These are phyloP conservation scores for Megaustenia siamemsis DNA, from an alignment of 2,888 invertebrate genomes.

Conservation along the genomic window DNA sequence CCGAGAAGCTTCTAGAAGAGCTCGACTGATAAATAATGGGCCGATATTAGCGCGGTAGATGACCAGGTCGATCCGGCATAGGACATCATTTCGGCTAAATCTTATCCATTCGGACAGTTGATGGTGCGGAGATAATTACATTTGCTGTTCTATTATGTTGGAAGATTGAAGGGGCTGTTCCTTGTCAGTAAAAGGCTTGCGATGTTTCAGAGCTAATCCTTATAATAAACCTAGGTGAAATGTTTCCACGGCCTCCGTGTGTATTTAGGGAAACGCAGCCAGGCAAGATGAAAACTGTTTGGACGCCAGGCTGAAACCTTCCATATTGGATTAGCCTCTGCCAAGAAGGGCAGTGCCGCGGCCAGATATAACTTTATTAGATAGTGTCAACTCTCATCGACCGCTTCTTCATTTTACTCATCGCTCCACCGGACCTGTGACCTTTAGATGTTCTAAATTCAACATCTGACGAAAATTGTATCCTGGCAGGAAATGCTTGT, in stretches of 20 bases:
- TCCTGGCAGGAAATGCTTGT: not conserved
- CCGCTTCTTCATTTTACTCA: constrained; percentile 18
- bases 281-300: constrained; percentile 53
- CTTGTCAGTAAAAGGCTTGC: constrained; percentile 53
- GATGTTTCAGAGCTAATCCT: constrained; percentile 58
- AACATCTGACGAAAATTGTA: not conserved
- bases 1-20: not conserved
- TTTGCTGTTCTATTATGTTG: constrained; percentile 39
- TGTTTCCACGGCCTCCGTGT: constrained; percentile 53
- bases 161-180: constrained; percentile 28
- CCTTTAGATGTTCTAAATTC: not conserved
- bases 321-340: constrained; percentile 47
- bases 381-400: constrained; percentile 43
- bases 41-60: not conserved
- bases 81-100: constrained; percentile 2
- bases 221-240: constrained; percentile 60
- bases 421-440: constrained; percentile 14
- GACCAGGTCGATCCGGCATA: not conserved
- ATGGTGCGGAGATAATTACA: constrained; percentile 35
- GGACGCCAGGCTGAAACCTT: constrained; percentile 52
- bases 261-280: constrained; percentile 51
- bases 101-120: constrained; percentile 33
- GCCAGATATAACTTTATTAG: constrained; percentile 47
- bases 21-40: not conserved
- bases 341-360: not conserved